Base-by-base conservation (phyloP, 2,113 vertebrate genomes). In the Rhinogobius similis region DNA sequence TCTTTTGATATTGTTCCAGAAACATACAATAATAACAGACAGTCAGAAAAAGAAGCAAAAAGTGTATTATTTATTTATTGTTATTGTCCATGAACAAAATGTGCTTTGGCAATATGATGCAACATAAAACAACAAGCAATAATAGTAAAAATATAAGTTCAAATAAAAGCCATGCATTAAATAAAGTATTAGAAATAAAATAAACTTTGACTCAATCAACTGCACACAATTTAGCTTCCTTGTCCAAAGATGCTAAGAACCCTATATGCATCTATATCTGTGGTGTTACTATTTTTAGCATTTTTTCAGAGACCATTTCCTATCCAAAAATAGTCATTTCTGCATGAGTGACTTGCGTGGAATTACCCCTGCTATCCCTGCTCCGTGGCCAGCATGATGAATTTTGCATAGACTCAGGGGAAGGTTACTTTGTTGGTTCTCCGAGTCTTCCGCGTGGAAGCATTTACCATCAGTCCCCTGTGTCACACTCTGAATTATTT, bases 401-500 rank as follows among this genome's bases (percentile, higher is more conserved):
- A 92, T 93, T 87, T 91, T 90, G 78, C 82, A 93, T 89, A 43
- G 69, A 26, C 83, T 82, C 79, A 36, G 77, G 82, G 78, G 86
- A 92, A 87, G 79, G 82, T 84, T 88, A 84, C 79, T 84, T 81
- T 86, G 81, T 87, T 87, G 87, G 83, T 83, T 82, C 81, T 76
- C 85, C 0, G 72, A 88, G 87, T 89, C 84, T 88, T 89, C 89
- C 67, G 62, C 68, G 73, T 87, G 86, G 85, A 92, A 90, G 90
- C 87, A 79, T 90, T 91, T 89, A 90, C 79, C 80, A 79, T 76
- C 85, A 80, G 79, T 83, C 90, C 90, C 72, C 76, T 84, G 80
- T 86, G 86, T 91, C 85, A 82, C 73, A 16, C 1, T 52, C 80
- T 94, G 67, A 91, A 93, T 92, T 88, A 94, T 94, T 93, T 79